Percentiles rank a stretch among this genome's conserved stretches.
Evolutionary conservation across 2,888 invertebrate species (phyloP).

Genomic region (Oscheius sp.): DNA sequence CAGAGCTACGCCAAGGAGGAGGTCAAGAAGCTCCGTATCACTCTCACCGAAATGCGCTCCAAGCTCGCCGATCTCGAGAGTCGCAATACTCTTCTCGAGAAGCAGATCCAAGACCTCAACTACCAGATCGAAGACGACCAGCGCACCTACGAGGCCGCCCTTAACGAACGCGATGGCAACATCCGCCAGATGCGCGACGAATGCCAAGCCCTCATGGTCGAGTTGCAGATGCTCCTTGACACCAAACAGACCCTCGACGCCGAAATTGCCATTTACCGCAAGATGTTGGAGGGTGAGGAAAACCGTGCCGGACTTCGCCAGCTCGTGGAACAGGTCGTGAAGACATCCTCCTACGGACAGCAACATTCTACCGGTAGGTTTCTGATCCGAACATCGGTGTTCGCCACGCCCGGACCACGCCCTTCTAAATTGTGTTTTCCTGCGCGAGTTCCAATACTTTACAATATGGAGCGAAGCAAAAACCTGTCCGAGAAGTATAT

Average conservation of each 20-base stretch:
- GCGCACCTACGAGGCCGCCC: slow-evolving; percentile 74
- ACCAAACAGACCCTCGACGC: slow-evolving; percentile 77
- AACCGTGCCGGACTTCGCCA: slow-evolving; percentile 74
- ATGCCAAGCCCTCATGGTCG: slow-evolving; percentile 75
- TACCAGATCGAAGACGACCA: slow-evolving; percentile 76
- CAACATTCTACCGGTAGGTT: slow-evolving; percentile 21
- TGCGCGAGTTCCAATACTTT: slow-evolving; percentile 33
- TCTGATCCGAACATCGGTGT: background rate
- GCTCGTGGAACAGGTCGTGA: slow-evolving; percentile 73
- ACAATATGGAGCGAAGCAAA: slow-evolving; percentile 9
- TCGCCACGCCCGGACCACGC: slow-evolving; percentile 16
- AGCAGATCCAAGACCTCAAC: slow-evolving; percentile 76
- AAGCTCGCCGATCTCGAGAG: slow-evolving; percentile 76
- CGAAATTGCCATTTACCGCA: slow-evolving; percentile 78
- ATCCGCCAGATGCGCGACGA: slow-evolving; percentile 74
- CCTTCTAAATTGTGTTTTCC: slow-evolving; percentile 10
- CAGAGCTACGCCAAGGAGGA: slow-evolving; percentile 56
- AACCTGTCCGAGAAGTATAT: slow-evolving; percentile 23
- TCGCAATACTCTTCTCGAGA: slow-evolving; percentile 76
- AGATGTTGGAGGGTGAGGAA: slow-evolving; percentile 78
- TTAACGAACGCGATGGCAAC: slow-evolving; percentile 73
- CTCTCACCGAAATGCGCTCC: slow-evolving; percentile 75
- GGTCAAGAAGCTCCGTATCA: slow-evolving; percentile 75
- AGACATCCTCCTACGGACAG: slow-evolving; percentile 68
- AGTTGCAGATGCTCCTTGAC: slow-evolving; percentile 75